Base-by-base conservation (phyloP, 2,888 invertebrate genomes). In the Agonopterix arenella region DNA sequence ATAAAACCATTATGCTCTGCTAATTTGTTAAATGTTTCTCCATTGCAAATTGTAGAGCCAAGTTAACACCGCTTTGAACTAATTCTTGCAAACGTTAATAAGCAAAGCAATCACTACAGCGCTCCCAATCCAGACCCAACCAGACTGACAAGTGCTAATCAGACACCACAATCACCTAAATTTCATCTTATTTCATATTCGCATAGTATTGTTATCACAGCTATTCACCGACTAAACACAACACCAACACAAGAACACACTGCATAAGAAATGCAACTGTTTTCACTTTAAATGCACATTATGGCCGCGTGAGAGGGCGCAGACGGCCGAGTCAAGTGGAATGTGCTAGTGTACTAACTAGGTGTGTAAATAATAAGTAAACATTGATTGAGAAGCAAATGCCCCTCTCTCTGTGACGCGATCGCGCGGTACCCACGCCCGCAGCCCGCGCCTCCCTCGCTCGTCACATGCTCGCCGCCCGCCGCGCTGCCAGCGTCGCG, bases 161-260 rank as follows among this genome's bases (percentile, higher is more conserved):
- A 62, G 54, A 28, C 55, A 59, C 54, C 50, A 56, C 28, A 61
- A 66, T 76, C 81, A 89, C 88, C 88, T 82, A 84, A 79, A 76
- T 88, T 83, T 86, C 88, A 89, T 89, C 78, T 88, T 89, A 86
- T 81, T 83, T 84, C 88, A 89, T 89, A 79, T 70, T 83, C 74
- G 62, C 62, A 57, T 75, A 71, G 67, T 71, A 40, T 37, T 36
- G 13, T 36, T 75, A 62, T 63, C 69, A 73, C 83, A 79, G 84
- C 78, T 76, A 74, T 73, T 75, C 61, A 66, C 59, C 57, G 70
- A 67, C 55, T 50, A 60, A 67, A 62, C 57, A 18, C 18, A n/a
- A 13, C 56, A 61, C 63, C 50, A 61, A 66, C 72, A 75, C 72
- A 74, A 65, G 59, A 74, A 76, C 68, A 62, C 70, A 78, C 71